Base-by-base conservation (phyloP, 2,888 invertebrate genomes). In the Pharmacophagus antenor region DNA sequence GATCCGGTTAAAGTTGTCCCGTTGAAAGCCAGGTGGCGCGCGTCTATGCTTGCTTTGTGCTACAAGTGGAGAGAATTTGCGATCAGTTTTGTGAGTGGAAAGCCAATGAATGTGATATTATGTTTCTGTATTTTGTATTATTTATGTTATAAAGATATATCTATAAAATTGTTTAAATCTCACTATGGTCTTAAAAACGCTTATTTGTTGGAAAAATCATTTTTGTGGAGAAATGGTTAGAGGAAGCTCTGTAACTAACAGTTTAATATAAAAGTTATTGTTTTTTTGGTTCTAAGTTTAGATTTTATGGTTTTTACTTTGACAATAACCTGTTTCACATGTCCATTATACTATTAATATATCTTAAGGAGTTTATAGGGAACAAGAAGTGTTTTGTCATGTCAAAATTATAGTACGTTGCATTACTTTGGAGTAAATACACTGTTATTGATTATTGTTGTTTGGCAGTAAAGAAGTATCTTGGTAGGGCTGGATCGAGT, bases 1-100 rank as follows among this genome's bases (percentile, higher is more conserved):
- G 66, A 82, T 65, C 71, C 72, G 71, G 46, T 62, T 55, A 50
- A 52, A 57, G 56, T 52, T 47, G 22, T 18, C 23, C 53, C 31
- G 37, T 61, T 52, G 37, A 61, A 53, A 53, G 56, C 44, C 52
- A 61, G 61, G 56, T 61, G 61, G 56, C 56, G 53, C 37, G 51
- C 50, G 42, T 44, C 56, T 57, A 44, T 52, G 56, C 59, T 27
- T 17, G 59, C 60, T 61, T 56, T 61, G 60, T 61, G 47, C 51
- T 42, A 56, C 60, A 61, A 61, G 60, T 61, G 60, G 60, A 49
- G 52, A 63, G 57, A 58, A 55, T 61, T 61, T 41, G 51, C 51
- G 60, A 61, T 56, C 60, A 37, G 56, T 61, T 61, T 61, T 47
- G 50, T 47, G 47, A 47, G 41, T 50, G 15, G 10, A 48, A 21